Conservation (phyloP, 1,140 invertebrate species). For the Monomorium pharaonis region DNA sequence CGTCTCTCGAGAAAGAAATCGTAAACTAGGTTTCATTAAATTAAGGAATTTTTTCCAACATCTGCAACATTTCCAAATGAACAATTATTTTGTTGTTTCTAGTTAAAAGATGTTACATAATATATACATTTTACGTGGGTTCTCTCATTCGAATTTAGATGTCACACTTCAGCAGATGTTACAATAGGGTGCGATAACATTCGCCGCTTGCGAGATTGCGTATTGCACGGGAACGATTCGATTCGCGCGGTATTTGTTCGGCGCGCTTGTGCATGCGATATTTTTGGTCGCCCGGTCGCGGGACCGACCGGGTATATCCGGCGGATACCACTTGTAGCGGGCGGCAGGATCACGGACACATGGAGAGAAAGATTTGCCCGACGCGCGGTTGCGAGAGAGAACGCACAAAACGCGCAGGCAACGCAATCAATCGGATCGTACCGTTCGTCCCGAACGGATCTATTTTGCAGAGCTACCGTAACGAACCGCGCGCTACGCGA, state of each 20-base stretch:
- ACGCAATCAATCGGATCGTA: constrained; percentile 28
- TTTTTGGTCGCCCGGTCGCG: background rate
- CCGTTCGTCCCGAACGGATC: background rate
- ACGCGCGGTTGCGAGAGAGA: background rate
- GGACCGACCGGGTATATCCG: background rate
- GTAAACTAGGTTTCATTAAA: background rate
- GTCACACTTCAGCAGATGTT: background rate
- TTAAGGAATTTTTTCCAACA: background rate
- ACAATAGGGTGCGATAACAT: background rate
- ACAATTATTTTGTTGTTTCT: background rate
- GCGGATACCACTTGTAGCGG: background rate
- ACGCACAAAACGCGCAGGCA: background rate
- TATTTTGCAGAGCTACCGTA: constrained; percentile 5
- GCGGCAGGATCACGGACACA: background rate
- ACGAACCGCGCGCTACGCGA: constrained; percentile 7
- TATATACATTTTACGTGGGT: background rate
- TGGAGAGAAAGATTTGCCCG: background rate
- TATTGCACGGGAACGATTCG: background rate
- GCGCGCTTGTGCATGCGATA: background rate
- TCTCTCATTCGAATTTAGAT: background rate
- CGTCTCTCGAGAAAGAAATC: background rate
- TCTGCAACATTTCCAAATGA: background rate
- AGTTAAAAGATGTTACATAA: background rate
- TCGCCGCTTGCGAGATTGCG: background rate
- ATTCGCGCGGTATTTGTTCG: constrained; percentile 8